A percentile compares a stretch with the other conserved stretches of the same genome.
Evolutionary conservation across 1,140 invertebrate genomes (phyloP).

Genomic region (Ruditapes philippinarum): DNA sequence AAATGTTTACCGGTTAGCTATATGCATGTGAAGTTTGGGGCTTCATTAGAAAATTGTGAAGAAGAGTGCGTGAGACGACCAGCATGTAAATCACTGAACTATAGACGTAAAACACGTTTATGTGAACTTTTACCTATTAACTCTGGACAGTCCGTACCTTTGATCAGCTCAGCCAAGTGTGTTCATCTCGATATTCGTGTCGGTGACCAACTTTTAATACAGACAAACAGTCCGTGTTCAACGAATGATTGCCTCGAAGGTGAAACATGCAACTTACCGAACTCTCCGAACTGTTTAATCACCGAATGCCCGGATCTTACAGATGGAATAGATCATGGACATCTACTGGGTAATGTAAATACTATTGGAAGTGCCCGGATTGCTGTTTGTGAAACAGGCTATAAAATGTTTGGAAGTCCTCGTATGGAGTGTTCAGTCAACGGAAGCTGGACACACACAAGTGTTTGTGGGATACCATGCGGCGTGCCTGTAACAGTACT

Average conservation of each 20-base stretch:
- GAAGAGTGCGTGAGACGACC: slow-evolving; percentile 18
- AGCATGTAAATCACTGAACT: slow-evolving; percentile 26
- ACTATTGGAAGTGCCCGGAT: not conserved
- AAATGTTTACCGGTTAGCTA: not conserved
- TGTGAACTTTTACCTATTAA: slow-evolving; percentile 18
- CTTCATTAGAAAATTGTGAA: not conserved
- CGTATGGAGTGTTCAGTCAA: not conserved
- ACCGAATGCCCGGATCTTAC: not conserved
- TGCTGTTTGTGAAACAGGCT: not conserved
- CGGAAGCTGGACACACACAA: not conserved
- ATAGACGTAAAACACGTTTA: not conserved
- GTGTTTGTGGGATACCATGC: not conserved
- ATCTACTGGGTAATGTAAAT: slow-evolving; percentile 39
- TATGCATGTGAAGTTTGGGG: not conserved
- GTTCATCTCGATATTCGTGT: not conserved
- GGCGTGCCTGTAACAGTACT: not conserved
- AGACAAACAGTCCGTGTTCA: not conserved
- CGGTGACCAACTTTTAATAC: not conserved
- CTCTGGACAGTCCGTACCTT: not conserved
- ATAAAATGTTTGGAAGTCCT: not conserved
- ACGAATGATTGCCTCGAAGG: not conserved
- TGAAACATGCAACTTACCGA: not conserved
- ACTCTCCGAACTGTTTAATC: not conserved
- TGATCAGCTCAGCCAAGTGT: not conserved
- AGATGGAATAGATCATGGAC: not conserved